Evolutionary conservation across 2,797 vertebrate species (phyloP), one percentile per base, ranked within the genome.

Genomic region (Neosilurus hyrtlii): DNA sequence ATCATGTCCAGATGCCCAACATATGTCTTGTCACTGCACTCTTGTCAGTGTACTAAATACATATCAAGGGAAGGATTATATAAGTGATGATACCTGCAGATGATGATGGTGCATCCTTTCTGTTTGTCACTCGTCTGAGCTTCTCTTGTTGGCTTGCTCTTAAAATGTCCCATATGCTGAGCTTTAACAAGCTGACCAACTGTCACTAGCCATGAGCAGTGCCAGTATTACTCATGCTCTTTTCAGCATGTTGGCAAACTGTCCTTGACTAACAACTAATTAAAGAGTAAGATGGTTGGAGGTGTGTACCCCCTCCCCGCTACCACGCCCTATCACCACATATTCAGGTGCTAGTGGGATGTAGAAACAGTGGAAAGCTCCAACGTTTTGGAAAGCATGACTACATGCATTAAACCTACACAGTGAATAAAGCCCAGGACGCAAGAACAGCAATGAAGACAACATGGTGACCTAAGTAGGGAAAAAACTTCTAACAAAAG

Each of bases 151-250:
- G 89, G 89, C 83, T 85, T 84, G 82, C 78, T 90, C 84, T 87
- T 87, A 87, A 91, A 90, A 85, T 82, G 82, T 85, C 85, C 88
- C 84, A 88, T 89, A 89, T 90, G 89, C 82, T 89, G 86, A 79
- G 63, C 85, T 90, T 90, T 89, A 89, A 92, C 88, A 62, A 92
- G 88, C 85, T 86, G 82, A 82, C 89, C 87, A 74, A 88, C 76
- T 86, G 82, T 92, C 81, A 57, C 93, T 92, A 91, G 88, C 80
- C 87, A 89, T 84, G 86, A 90, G 85, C 62, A 88, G 82, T 82
- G 68, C 63, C 84, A 82, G 86, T 89, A 92, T 93, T 89, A 92
- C 91, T 93, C 91, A 93, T 83, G 78, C 61, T 81, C 70, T 82
- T 82, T 83, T 75, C 24, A 63, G 80, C 57, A 66, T 87, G 83